Evolutionary conservation across 2,113 vertebrate genomes (phyloP).

Genomic region (Asarcornis scutulata): DNA sequence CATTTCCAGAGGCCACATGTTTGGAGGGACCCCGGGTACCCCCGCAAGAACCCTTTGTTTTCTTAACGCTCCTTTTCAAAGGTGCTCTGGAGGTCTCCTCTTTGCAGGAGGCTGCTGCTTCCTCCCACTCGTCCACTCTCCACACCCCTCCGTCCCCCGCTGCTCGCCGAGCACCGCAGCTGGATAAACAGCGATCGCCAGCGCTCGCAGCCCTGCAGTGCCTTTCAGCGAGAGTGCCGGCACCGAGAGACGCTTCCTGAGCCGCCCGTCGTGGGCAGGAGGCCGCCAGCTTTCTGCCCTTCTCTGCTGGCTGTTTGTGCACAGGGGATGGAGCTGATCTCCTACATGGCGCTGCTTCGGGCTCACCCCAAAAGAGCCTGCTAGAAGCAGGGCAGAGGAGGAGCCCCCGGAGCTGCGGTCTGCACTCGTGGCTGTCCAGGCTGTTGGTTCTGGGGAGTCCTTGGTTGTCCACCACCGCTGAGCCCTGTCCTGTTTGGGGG

Average conservation of each 20-base stretch:
- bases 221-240: not conserved
- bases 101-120: constrained; percentile 35
- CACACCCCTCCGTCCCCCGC: not conserved
- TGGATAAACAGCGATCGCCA: constrained; percentile 27
- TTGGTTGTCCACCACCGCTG: not conserved
- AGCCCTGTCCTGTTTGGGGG: not conserved
- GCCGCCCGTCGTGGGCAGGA: not conserved
- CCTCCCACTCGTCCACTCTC: constrained; percentile 41
- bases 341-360: not conserved
- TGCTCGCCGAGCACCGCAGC: not conserved
- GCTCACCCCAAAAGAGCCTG: not conserved
- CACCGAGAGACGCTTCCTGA: constrained; percentile 7
- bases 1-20: constrained; percentile 34
- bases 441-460: not conserved
- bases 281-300: not conserved
- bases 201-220: not conserved
- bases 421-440: not conserved
- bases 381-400: not conserved
- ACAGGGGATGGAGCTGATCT: not conserved
- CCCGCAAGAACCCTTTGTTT: constrained; percentile 43
- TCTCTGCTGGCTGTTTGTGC: not conserved
- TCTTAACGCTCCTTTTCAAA: constrained; percentile 49
- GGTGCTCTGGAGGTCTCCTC: constrained; percentile 48
- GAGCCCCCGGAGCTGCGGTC: not conserved
- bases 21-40: not conserved